A percentile compares a stretch with the other conserved stretches of the same genome.
Evolutionary conservation across 2,113 vertebrate species (phyloP).

Genomic region (Aythya baeri): DNA sequence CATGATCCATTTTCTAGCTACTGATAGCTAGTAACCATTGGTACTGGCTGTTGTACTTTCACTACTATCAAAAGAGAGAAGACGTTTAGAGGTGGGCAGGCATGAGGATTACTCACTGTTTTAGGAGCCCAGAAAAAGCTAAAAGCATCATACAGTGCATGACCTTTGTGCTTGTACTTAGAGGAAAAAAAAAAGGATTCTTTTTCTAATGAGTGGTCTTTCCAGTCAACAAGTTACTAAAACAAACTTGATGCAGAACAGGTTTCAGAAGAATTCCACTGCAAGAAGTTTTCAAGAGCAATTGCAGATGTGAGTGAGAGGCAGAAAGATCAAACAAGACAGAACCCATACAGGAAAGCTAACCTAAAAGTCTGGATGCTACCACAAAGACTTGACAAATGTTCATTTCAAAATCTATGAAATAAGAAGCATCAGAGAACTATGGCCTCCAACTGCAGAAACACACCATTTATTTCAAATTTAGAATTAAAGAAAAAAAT

Average conservation of each 20-base stretch:
- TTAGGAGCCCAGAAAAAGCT: not conserved
- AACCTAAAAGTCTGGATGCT: not conserved
- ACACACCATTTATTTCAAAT: not conserved
- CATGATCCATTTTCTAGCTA: not conserved
- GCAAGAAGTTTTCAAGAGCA: not conserved
- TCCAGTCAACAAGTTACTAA: not conserved
- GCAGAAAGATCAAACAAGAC: not conserved
- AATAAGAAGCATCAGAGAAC: not conserved
- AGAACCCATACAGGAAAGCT: not conserved
- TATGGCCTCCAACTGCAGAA: not conserved
- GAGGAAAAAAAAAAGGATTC: not conserved
- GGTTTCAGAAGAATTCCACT: not conserved
- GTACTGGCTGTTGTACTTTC: not conserved
- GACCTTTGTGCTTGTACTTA: not conserved
- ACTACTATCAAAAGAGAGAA: not conserved
- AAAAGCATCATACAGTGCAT: not conserved
- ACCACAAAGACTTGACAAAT: not conserved
- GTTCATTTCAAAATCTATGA: not conserved
- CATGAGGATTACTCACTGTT: not conserved
- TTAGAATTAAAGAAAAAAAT: not conserved
- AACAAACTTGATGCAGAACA: not conserved
- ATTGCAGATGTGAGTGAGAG: not conserved
- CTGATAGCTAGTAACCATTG: not conserved
- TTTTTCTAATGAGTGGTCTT: not conserved
- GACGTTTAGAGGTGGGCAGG: not conserved